Base-by-base conservation (phyloP, 1,140 invertebrate species). In the Rhyzopertha dominica region DNA sequence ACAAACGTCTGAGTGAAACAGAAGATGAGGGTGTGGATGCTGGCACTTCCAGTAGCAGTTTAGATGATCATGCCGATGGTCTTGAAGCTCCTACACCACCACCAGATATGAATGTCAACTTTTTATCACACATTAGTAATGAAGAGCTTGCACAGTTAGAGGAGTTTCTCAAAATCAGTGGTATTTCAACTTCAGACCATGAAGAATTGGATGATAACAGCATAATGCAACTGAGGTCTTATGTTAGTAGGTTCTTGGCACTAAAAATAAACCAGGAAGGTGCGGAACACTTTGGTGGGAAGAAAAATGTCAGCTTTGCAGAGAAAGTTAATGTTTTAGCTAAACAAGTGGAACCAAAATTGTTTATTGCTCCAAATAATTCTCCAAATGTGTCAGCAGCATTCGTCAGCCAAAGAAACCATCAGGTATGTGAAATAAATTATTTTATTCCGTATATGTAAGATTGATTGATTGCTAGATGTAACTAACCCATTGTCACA, bases 91-190 rank as follows among this genome's bases (percentile, higher is more conserved):
- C 72, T 44, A 63, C 68, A 13, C 63, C 65, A 51, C 68, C 66
- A 24, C 42, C 43, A 7, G 17, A 34, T 23, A 36, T 34, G 3
- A 62, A 56, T 34, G 47, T 48, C 5, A 54, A 63, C 7, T 51
- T 54, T 32, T 44, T 65, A 24, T 58, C 58, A 3, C 60, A 63
- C 5, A 76, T 79, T 20, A 80, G 75, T 44, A 81, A 73, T 47
- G 74, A 77, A 10, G 80, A 82, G 44, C 70, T 84, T 13, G 75
- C 76, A 40, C 80, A 84, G 54, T 59, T 85, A 35, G 82, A 85
- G 63, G 82, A 87, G 47, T 83, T 83, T 54, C 66, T 87, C 25
- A 83, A 82, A 64, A 74, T 79, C 25, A 85, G 82, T 56, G 82
- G 81, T 16, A 75, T 84, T 39, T 81, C 75, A 20, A 78, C 77